Percentiles rank a stretch among this genome's conserved stretches.
Evolutionary conservation across 1,140 invertebrate species (phyloP).

Genomic region (Neodiprion fabricii): DNA sequence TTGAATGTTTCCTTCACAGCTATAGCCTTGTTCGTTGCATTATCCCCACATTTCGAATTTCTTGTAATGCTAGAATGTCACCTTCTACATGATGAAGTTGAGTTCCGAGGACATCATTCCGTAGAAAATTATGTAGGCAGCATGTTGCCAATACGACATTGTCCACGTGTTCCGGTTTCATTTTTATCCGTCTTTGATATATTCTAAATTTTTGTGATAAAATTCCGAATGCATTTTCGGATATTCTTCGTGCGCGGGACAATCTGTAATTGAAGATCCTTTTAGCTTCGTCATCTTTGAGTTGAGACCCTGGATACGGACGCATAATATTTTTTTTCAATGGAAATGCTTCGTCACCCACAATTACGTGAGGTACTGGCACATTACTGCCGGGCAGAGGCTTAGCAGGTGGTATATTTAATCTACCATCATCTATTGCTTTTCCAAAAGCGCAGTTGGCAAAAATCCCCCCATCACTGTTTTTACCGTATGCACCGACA

Average conservation of each 20-base stretch:
- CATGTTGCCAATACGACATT: slow-evolving; percentile 9
- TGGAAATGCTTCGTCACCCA: slow-evolving; percentile 57
- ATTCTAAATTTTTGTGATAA: slow-evolving; percentile 53
- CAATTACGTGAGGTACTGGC: slow-evolving; percentile 38
- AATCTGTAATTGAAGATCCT: too few relatives aligned
- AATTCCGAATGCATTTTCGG: slow-evolving; percentile 58
- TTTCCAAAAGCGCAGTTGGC: slow-evolving; percentile 33
- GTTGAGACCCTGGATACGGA: slow-evolving; percentile 42
- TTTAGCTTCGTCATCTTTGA: slow-evolving; percentile 7
- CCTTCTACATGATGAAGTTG: too few relatives aligned
- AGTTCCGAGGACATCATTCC: background rate
- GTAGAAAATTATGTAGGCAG: slow-evolving; percentile 18
- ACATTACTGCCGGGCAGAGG: slow-evolving; percentile 20
- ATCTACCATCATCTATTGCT: slow-evolving; percentile 24
- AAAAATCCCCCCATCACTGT: slow-evolving; percentile 49
- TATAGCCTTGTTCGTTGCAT: too few relatives aligned
- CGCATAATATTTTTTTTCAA: slow-evolving; percentile 48
- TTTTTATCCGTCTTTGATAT: slow-evolving; percentile 43
- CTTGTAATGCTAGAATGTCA: too few relatives aligned
- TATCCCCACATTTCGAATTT: too few relatives aligned
- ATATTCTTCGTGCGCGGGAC: slow-evolving; percentile 32
- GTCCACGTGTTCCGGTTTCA: slow-evolving; percentile 20
- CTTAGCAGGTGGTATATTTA: slow-evolving; percentile 21
- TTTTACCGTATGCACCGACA: slow-evolving; percentile 43
- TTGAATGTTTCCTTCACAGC: too few relatives aligned